Percentiles rank a stretch among this genome's conserved stretches.
phyloP scores from a whole-genome alignment of 2,797 vertebrate genomes.

The Petrocephalus schoutedeni region DNA sequence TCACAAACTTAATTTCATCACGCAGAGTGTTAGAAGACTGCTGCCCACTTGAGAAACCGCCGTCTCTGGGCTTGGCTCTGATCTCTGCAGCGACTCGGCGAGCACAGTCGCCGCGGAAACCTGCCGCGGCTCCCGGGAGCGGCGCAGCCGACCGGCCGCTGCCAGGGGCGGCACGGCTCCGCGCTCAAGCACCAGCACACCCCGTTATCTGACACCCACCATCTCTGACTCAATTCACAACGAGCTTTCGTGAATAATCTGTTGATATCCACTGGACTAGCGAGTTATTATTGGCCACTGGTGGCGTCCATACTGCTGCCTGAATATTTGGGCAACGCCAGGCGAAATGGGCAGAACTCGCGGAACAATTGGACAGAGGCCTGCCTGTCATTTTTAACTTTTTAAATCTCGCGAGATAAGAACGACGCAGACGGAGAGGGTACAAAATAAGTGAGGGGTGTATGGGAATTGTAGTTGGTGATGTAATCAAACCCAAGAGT shows the following conservation, averaged over 20 bases:
- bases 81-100: neutral
- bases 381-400: neutral
- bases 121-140: neutral
- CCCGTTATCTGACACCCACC: constrained; percentile 17
- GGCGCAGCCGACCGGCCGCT: neutral
- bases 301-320: constrained; percentile 28
- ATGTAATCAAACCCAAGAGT: neutral
- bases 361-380: constrained; percentile 12
- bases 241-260: neutral
- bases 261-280: constrained; percentile 30
- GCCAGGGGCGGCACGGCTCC: neutral
- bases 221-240: constrained; percentile 20
- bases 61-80: neutral
- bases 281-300: constrained; percentile 35
- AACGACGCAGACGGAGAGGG: neutral
- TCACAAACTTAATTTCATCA: neutral
- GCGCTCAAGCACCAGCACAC: neutral
- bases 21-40: neutral
- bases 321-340: neutral
- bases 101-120: neutral
- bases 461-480: constrained; percentile 12
- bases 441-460: neutral
- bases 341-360: neutral
- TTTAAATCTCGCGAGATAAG: constrained; percentile 12
- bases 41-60: neutral